Conservation (phyloP, 2,797 vertebrate species). For the Molossus molossus region DNA sequence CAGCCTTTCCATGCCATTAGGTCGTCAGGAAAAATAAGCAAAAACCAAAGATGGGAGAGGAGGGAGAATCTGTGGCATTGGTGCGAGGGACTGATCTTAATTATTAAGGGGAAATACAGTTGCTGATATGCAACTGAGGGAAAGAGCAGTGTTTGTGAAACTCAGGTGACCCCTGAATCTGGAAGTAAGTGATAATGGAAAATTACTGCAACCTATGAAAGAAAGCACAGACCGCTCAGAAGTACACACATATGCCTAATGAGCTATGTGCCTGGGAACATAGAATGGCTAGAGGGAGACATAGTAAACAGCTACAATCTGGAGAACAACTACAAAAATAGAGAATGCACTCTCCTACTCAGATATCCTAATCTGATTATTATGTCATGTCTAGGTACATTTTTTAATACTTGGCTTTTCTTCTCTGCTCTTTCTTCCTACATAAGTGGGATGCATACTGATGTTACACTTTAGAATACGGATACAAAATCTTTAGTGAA, state of each 20-base stretch:
- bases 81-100: background rate
- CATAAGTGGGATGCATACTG: background rate
- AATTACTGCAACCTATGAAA: background rate
- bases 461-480: background rate
- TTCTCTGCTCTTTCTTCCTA: slow-evolving; percentile 26
- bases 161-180: background rate
- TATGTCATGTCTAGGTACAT: background rate
- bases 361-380: background rate
- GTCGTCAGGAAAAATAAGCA: background rate
- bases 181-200: background rate
- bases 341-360: background rate
- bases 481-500: background rate
- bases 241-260: slow-evolving; percentile 2
- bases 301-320: background rate
- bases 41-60: background rate
- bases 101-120: slow-evolving; percentile 46
- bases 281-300: background rate
- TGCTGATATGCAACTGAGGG: background rate
- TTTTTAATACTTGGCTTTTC: background rate
- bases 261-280: background rate
- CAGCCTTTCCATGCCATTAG: slow-evolving; percentile 43
- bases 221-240: background rate
- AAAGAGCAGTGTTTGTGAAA: background rate
- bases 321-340: slow-evolving; percentile 15
- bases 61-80: background rate